Evolutionary conservation across 2,888 invertebrate species (phyloP).

Genomic region (Drosophila colorata): DNA sequence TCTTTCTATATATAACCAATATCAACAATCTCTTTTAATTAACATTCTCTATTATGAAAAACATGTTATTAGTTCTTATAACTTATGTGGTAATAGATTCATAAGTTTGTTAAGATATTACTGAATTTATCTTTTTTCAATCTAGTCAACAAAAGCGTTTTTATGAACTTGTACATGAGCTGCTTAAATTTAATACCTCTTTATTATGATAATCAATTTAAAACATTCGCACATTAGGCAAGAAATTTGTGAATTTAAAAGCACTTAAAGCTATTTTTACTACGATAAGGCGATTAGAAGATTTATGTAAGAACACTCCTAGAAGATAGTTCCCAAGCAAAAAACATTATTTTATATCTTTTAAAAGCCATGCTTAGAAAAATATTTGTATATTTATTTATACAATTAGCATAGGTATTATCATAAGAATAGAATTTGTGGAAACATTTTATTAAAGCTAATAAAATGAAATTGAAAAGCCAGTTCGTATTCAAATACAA

Average conservation of each 20-base stretch:
- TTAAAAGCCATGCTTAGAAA: not conserved
- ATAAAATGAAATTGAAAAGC: not conserved
- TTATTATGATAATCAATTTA: constrained; percentile 24
- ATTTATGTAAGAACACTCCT: not conserved
- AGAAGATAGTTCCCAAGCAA: not conserved
- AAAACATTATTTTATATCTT: not conserved
- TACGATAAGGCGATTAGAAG: constrained; percentile 23
- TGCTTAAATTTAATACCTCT: not conserved
- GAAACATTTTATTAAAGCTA: not conserved
- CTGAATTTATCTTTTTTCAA: not conserved
- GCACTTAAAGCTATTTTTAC: constrained; percentile 12
- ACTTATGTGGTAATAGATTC: not conserved
- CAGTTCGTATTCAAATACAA: not conserved
- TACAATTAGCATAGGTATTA: not conserved
- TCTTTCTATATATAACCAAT: not conserved
- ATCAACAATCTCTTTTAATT: not conserved
- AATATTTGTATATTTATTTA: constrained; percentile 2
- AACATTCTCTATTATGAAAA: not conserved
- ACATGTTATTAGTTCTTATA: not conserved
- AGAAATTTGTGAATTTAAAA: not conserved
- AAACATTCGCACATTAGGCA: not conserved
- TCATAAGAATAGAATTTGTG: not conserved
- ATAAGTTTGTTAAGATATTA: not conserved
- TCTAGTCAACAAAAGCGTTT: not conserved
- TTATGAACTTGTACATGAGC: not conserved